Conservation (phyloP, 1,140 invertebrate genomes). For the Trichonephila inaurata region DNA sequence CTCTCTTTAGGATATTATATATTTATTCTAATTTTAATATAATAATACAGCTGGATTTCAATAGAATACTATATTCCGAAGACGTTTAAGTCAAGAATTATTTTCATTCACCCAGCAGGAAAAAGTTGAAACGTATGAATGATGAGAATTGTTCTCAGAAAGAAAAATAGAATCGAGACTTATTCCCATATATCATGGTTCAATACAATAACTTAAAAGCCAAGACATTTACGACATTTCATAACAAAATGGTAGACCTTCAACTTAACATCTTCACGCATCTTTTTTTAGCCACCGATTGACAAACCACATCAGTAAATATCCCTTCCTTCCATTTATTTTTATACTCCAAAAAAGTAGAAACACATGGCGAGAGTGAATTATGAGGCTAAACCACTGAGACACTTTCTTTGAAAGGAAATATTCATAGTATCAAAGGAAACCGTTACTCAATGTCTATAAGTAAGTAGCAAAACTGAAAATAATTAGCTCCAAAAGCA, state of each 20-base stretch:
- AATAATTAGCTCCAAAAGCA: not conserved
- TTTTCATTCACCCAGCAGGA: no score
- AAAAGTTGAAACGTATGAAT: no score
- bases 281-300: not conserved
- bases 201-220: not conserved
- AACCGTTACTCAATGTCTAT: not conserved
- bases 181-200: not conserved
- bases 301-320: constrained; percentile 14
- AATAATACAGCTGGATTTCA: no score
- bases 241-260: constrained; percentile 6
- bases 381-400: not conserved
- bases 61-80: no score
- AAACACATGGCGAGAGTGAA: not conserved
- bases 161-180: not conserved
- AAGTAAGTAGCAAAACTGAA: not conserved
- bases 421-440: not conserved
- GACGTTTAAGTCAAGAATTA: no score
- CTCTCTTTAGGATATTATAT: no score
- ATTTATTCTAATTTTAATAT: no score
- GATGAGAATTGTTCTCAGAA: not conserved
- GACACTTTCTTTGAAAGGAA: constrained; percentile 12
- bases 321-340: not conserved
- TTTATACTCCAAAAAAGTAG: not conserved
- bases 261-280: not conserved
- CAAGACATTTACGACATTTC: not conserved